Evolutionary conservation across 2,113 vertebrate genomes (phyloP).

Genomic region (Myiopsitta monachus): DNA sequence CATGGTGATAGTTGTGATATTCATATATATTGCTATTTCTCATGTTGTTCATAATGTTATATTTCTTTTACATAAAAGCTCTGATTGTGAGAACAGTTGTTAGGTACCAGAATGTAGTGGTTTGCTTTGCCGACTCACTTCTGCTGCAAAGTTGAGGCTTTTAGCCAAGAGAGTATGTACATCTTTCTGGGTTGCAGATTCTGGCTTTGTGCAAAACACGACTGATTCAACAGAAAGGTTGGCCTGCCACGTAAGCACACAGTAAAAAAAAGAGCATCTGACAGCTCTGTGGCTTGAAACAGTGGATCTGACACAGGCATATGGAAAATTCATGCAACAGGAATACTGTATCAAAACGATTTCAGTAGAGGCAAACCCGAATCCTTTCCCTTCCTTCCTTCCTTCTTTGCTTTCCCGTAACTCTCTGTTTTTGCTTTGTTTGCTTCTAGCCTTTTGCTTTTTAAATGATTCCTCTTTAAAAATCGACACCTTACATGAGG

Average conservation of each 20-base stretch:
- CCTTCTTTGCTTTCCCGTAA: neutral
- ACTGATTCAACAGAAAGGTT: constrained; percentile 29
- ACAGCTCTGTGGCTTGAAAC: constrained; percentile 48
- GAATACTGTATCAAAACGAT: constrained; percentile 56
- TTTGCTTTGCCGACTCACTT: neutral
- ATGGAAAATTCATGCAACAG: constrained; percentile 59
- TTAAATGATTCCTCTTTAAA: neutral
- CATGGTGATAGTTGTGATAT: neutral
- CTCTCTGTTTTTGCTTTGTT: neutral
- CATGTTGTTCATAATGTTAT: neutral
- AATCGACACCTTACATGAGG: neutral
- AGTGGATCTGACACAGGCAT: constrained; percentile 46
- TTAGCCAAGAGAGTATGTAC: neutral
- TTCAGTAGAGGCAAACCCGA: neutral
- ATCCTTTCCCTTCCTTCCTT: neutral
- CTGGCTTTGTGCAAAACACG: neutral
- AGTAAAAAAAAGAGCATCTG: constrained; percentile 21
- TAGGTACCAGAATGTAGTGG: neutral
- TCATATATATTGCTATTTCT: neutral
- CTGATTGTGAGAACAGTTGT: neutral
- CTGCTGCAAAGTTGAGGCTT: neutral
- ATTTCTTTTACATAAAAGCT: neutral
- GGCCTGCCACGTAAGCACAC: constrained; percentile 36
- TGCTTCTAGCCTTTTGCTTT: neutral
- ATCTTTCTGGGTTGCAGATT: neutral